Percentiles rank a stretch among this genome's conserved stretches.
Conservation (phyloP, 35 echinoderm and acorn worm species). For the Amphiura filiformis region DNA sequence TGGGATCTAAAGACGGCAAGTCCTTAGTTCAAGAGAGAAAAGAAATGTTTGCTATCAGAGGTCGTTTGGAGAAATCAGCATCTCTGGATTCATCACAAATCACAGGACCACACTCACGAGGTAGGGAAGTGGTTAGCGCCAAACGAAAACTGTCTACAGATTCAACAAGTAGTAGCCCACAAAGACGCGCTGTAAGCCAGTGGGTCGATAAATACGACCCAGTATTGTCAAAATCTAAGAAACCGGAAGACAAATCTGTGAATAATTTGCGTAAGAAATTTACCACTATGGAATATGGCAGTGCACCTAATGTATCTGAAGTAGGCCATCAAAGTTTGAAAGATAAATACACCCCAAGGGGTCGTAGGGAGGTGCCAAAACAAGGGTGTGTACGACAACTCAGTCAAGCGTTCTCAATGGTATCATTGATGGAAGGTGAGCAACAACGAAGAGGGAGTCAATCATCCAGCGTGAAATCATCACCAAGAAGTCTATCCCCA, state of each 20-base stretch:
- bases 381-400: constrained; percentile 76
- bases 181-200: neutral
- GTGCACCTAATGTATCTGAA: constrained; percentile 49
- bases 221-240: constrained; percentile 7
- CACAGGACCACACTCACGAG: neutral
- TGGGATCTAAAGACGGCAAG: neutral
- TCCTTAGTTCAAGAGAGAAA: constrained; percentile 4
- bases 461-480: constrained; percentile 63
- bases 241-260: constrained; percentile 44
- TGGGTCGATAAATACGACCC: constrained; percentile 13
- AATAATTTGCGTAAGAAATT: constrained; percentile 70
- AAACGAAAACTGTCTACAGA: constrained; percentile 54
- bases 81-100: neutral
- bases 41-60: constrained; percentile 4
- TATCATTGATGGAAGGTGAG: constrained; percentile 21
- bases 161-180: constrained; percentile 31
- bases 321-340: constrained; percentile 28
- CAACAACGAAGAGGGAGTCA: constrained; percentile 40
- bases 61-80: neutral
- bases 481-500: constrained; percentile 78
- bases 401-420: constrained; percentile 72
- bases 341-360: constrained; percentile 33
- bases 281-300: constrained; percentile 28
- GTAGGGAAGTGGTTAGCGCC: neutral
- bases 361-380: constrained; percentile 50